phyloP scores from a whole-genome alignment of 2,888 invertebrate species.

The Leptinotarsa juncta region DNA sequence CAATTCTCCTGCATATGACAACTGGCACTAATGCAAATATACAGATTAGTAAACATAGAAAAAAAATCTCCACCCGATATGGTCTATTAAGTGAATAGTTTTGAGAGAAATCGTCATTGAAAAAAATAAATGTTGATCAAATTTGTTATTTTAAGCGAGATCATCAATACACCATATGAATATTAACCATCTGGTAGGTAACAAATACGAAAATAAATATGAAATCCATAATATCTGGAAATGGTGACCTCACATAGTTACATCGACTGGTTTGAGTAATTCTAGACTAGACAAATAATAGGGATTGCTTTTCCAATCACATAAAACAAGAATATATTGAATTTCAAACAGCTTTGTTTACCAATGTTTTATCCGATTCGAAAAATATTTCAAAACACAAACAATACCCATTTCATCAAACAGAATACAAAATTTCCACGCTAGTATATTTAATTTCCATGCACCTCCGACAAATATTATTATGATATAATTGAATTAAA shows the following conservation, averaged over 20 bases:
- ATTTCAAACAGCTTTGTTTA: background rate
- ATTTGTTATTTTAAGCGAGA: too few species aligned
- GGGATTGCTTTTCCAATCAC: background rate
- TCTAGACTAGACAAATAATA: background rate
- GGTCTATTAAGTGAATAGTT: too few species aligned
- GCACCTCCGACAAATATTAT: constrained; percentile 19
- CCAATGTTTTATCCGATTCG: constrained; percentile 15
- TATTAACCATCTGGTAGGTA: too few species aligned
- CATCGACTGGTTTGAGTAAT: background rate
- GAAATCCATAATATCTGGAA: background rate
- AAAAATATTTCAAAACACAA: constrained; percentile 20
- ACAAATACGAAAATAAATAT: too few species aligned
- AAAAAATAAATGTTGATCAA: too few species aligned
- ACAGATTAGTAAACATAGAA: too few species aligned
- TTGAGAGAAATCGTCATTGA: too few species aligned
- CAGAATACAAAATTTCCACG: constrained; percentile 18
- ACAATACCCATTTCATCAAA: constrained; percentile 21
- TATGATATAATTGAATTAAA: constrained; percentile 15
- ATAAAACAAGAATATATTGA: constrained; percentile 3
- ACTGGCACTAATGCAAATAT: too few species aligned
- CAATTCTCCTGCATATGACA: too few species aligned
- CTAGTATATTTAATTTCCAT: constrained; percentile 8
- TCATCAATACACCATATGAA: too few species aligned
- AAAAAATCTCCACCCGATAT: too few species aligned
- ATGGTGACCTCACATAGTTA: background rate